These are phyloP conservation scores for Petromus typicus DNA, from an alignment of 2,113 vertebrate species.

Conservation along the genomic window DNA sequence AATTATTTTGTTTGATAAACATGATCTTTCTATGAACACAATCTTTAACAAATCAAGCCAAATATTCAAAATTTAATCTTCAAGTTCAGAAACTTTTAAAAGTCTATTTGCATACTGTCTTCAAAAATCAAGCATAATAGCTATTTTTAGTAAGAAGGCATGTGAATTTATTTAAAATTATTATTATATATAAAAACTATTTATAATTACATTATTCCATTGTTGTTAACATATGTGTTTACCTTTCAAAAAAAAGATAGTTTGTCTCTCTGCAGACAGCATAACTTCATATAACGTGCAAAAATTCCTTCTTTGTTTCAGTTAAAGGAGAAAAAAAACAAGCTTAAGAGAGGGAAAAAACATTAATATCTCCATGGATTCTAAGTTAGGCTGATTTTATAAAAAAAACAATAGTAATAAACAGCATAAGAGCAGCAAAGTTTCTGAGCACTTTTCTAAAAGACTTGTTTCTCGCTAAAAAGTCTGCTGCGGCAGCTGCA, in stretches of 20 bases:
- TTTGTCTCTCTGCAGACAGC: background rate
- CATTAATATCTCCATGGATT: background rate
- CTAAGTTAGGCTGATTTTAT: slow-evolving; percentile 22
- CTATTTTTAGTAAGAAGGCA: background rate
- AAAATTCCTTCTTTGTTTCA: slow-evolving; percentile 26
- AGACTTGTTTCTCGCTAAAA: slow-evolving; percentile 10
- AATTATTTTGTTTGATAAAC: background rate
- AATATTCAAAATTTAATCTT: background rate
- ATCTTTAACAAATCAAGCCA: background rate
- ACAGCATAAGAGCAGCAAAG: background rate
- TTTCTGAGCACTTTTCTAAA: background rate
- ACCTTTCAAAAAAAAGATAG: slow-evolving; percentile 26
- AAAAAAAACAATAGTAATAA: background rate
- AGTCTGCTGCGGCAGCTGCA: background rate
- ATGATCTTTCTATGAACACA: background rate
- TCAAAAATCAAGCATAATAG: background rate
- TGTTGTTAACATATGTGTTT: background rate
- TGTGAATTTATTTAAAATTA: no score
- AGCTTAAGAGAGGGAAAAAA: background rate
- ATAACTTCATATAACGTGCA: background rate
- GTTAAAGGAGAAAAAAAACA: background rate
- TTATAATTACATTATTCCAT: background rate
- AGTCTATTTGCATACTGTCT: background rate
- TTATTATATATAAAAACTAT: no score
- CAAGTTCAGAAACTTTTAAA: background rate